Evolutionary conservation across 2,888 invertebrate species (phyloP).

Genomic region (Polydrusus tereticollis): DNA sequence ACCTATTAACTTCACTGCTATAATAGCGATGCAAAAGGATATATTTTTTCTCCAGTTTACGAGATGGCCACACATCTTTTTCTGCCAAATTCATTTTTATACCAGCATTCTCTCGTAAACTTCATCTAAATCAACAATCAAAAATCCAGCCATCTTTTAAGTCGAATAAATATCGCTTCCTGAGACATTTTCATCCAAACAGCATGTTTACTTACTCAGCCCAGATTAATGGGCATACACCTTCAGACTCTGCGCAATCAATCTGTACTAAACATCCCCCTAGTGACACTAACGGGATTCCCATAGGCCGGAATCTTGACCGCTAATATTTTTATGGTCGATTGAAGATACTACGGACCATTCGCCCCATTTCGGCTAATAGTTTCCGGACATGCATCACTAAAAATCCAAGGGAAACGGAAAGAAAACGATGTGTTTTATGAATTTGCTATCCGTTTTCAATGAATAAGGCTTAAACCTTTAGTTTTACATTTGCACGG

Average conservation of each 20-base stretch:
- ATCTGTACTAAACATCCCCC: slow-evolving; percentile 44
- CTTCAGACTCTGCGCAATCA: slow-evolving; percentile 35
- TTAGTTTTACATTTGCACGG: no score
- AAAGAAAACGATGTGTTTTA: slow-evolving; percentile 1
- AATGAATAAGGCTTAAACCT: no score
- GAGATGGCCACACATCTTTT: no score
- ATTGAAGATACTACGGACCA: slow-evolving; percentile 67
- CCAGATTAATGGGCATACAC: neutral
- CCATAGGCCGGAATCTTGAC: slow-evolving; percentile 60
- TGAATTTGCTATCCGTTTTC: neutral
- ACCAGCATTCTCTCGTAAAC: no score
- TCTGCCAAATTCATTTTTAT: no score
- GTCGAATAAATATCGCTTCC: neutral
- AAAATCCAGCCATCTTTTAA: no score
- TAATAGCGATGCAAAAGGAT: no score
- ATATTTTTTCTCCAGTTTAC: no score
- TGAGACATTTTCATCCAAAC: neutral
- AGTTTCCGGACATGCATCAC: slow-evolving; percentile 65
- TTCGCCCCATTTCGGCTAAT: slow-evolving; percentile 62
- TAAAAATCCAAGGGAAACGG: slow-evolving; percentile 24
- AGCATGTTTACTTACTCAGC: slow-evolving; percentile 24
- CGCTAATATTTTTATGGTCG: slow-evolving; percentile 68
- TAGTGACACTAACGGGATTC: slow-evolving; percentile 40
- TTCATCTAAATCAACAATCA: no score
- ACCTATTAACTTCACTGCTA: no score